Base-by-base conservation (phyloP, 2,888 invertebrate genomes). In the Dexiosoma caninum region DNA sequence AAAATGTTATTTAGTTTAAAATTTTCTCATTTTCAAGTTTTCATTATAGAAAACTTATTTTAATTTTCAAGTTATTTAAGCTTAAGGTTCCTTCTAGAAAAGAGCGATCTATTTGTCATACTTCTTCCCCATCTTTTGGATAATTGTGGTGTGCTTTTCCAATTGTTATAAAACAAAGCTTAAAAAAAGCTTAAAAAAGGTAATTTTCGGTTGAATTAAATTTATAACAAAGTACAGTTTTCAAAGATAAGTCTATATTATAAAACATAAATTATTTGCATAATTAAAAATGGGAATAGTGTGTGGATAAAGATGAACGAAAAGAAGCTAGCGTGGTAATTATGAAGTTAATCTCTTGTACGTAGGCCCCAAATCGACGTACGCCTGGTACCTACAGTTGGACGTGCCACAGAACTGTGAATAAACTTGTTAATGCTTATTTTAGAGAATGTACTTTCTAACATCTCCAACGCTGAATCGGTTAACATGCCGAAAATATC, bases 331-430 rank as follows among this genome's bases (percentile, higher is more conserved):
- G n/a, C n/a, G n/a, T n/a, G n/a, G n/a, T n/a, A n/a, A n/a, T 23
- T 21, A 51, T 44, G 10, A 74, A 74, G 30, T 92, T 91, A 96
- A 91, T 96, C 96, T 88, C 96, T 92, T 5, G 96, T 95, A 67
- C 96, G 91, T 27, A 96, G 91, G 0, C 95, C 95, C 98, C 98
- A 98, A 87, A 98, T 95, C 23, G 96, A 96, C 0, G 97, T 97
- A 84, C 97, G 92, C 81, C 95, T 91, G 0, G 95, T 92, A 0
- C 97, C 97, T 0, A 97, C 96, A 0, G 98, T 97, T 0, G 98
- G 98, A 12, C 96, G 92, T 0, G 97, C 97, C 12, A 98, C 94
- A 0, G 96, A 95, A 85, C 97, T 97, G 88, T 95, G 95, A 79
- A 93, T 92, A 85, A 93, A 94, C 87, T 94, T 93, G 89, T 96